Conservation (phyloP, 2,797 vertebrate genomes). For the Pangasius sanitwongsei region DNA sequence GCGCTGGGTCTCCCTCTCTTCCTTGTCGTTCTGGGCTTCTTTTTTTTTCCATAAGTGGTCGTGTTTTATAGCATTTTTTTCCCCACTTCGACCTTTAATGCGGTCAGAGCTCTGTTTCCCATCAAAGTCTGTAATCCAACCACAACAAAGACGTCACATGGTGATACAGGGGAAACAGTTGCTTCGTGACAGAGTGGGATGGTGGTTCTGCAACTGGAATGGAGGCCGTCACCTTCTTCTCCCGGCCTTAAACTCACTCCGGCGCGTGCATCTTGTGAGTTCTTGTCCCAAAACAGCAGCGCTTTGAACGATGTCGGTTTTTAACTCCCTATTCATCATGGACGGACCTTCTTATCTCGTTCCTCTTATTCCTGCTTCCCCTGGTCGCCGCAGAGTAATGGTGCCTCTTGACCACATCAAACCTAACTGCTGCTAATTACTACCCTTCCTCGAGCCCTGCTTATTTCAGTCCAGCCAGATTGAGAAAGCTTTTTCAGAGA, state of each 20-base stretch:
- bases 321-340: slow-evolving; percentile 69
- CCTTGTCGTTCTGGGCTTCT: slow-evolving; percentile 66
- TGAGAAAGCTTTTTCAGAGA: slow-evolving; percentile 67
- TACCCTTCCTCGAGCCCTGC: slow-evolving; percentile 43
- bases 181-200: slow-evolving; percentile 61
- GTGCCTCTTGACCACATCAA: slow-evolving; percentile 69
- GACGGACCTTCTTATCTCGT: slow-evolving; percentile 52
- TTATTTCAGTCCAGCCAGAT: slow-evolving; percentile 59
- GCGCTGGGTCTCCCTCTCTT: slow-evolving; percentile 37
- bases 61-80: slow-evolving; percentile 64
- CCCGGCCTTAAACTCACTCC: neutral
- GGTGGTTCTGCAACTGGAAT: slow-evolving; percentile 19
- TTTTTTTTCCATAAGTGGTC: slow-evolving; percentile 74
- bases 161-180: slow-evolving; percentile 66
- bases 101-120: slow-evolving; percentile 75
- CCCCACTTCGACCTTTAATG: slow-evolving; percentile 66
- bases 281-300: slow-evolving; percentile 24
- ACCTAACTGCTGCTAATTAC: slow-evolving; percentile 54
- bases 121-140: slow-evolving; percentile 75
- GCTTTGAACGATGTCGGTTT: slow-evolving; percentile 58
- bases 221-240: slow-evolving; percentile 33
- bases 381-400: slow-evolving; percentile 66
- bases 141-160: slow-evolving; percentile 75
- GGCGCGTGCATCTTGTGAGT: slow-evolving; percentile 36
- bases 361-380: slow-evolving; percentile 44